These are phyloP conservation scores for Luffia ferchaultella DNA, from an alignment of 2,888 invertebrate genomes.

Conservation along the genomic window DNA sequence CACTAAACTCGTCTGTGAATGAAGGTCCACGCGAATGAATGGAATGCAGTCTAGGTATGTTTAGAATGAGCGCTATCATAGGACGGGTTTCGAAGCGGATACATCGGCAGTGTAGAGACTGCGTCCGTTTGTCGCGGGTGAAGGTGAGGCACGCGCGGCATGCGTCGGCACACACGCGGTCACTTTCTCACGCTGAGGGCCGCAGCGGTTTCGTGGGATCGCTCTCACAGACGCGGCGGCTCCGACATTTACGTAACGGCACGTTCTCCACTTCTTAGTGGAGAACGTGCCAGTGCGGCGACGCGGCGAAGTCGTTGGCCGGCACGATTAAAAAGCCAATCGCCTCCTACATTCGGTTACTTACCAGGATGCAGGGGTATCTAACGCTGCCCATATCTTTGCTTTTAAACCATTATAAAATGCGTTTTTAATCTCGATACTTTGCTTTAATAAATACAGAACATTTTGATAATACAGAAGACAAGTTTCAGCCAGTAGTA, in stretches of 20 bases:
- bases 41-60: not conserved
- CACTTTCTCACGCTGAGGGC: conserved; percentile 7
- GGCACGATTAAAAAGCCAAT: no score
- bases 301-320: not conserved
- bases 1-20: not conserved
- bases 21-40: not conserved
- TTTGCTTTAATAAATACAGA: no score
- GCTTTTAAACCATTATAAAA: no score
- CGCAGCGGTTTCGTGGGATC: conserved; percentile 7
- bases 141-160: not conserved
- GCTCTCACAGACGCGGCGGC: conserved; percentile 9
- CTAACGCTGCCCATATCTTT: no score
- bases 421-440: no score
- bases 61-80: not conserved
- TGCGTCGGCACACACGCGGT: conserved; percentile 8
- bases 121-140: no score
- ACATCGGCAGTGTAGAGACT: not conserved
- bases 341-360: conserved; percentile 3
- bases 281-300: no score
- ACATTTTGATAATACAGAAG: no score
- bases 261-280: not conserved
- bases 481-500: no score
- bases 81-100: not conserved
- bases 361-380: conserved; percentile 1
- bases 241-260: not conserved